Base-by-base conservation (phyloP, 2,797 vertebrate species). In the Artibeus lituratus region DNA sequence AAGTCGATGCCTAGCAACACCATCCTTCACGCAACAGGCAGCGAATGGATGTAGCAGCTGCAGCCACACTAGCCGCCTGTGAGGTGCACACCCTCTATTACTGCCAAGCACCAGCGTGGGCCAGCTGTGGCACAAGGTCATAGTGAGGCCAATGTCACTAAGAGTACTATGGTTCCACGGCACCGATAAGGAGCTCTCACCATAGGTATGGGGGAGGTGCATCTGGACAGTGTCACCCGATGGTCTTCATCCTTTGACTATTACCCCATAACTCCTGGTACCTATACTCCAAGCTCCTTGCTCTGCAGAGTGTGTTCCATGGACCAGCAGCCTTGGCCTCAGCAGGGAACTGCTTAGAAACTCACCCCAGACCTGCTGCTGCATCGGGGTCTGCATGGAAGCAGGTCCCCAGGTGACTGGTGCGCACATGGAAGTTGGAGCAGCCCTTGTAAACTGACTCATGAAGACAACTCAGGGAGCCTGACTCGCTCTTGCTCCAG, bases 21-120 rank as follows among this genome's bases (percentile, higher is more conserved):
- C 15, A 10, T 70, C 91, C 72, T 55, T 69, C 55, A 6, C 47
- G 42, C 35, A 70, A 44, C 7, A 49, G 24, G 29, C 78, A 55
- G 57, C 9, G 12, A 53, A 32, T 7, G 12, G 62, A 22, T 16
- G 3, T 3, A 47, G 37, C 83, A 57, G 18, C 1, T 2, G 7
- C 21, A 80, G 76, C 19, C 7, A 32, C 14, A 3, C 0, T 39
- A 44, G 51, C 37, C 72, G n/a, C 62, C 70, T 15, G 0, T 3
- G 18, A 32, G 32, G n/a, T 37, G 21, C 29, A 26, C 0, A 0
- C 21, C 53, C 22, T 90, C 26, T 12, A 42, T 9, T 39, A 12
- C 47, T 4, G 2, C 42, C 55, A 49, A 3, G 2, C 26, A 4
- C 32, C 62, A 5, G 51, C 0, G 0, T 37, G 22, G 35, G 14